A percentile compares a stretch with the other conserved stretches of the same genome.
These are phyloP conservation scores for Trinectes maculatus DNA, from an alignment of 2,113 vertebrate species.

Conservation along the genomic window DNA sequence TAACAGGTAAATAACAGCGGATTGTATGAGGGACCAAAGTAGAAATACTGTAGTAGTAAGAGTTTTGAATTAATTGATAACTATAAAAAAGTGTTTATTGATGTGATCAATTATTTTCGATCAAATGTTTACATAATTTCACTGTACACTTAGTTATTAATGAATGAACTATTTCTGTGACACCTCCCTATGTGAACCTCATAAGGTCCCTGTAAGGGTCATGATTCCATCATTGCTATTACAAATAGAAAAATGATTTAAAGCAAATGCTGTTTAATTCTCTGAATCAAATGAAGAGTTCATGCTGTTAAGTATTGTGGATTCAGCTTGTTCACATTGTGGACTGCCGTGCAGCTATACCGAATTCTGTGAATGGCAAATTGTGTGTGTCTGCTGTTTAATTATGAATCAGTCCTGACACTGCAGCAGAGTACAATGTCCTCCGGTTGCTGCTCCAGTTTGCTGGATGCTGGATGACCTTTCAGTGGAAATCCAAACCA, in stretches of 20 bases:
- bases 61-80: too few relatives aligned
- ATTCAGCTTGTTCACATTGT: neutral
- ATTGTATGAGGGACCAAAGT: neutral
- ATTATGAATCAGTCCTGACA: constrained; percentile 2
- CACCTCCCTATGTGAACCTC: too few relatives aligned
- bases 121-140: too few relatives aligned
- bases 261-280: too few relatives aligned
- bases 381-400: neutral
- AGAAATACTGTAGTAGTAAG: too few relatives aligned
- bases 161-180: too few relatives aligned
- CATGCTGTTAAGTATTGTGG: neutral
- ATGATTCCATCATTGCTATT: neutral
- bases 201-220: too few relatives aligned
- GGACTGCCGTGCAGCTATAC: neutral
- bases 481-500: constrained; percentile 3
- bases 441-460: neutral
- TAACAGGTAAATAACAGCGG: constrained; percentile 54
- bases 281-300: too few relatives aligned
- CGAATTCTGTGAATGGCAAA: neutral
- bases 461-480: constrained; percentile 2
- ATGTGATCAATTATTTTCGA: too few relatives aligned
- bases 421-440: neutral
- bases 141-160: too few relatives aligned
- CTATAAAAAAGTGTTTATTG: too few relatives aligned
- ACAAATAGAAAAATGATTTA: too few relatives aligned